Evolutionary conservation across 2,113 vertebrate species (phyloP).

Genomic region (Setophaga coronata): DNA sequence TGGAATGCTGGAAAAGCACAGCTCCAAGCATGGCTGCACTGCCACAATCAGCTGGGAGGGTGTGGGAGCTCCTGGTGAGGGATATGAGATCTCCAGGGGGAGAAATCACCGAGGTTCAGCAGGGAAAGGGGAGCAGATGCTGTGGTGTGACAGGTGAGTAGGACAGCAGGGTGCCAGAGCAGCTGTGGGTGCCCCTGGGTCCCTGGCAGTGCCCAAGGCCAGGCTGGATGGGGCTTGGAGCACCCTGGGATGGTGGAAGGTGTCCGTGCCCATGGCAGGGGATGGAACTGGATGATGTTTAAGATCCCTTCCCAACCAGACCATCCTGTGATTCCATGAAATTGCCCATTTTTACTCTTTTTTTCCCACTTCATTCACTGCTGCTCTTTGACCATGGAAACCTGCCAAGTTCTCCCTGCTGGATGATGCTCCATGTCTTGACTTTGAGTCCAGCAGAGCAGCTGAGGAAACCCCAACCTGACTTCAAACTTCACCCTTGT

Average conservation of each 20-base stretch:
- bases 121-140: not conserved
- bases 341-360: not conserved
- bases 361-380: not conserved
- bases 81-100: not conserved
- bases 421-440: fast-evolving
- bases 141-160: fast-evolving
- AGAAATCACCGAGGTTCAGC: fast-evolving
- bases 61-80: not conserved
- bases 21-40: fast-evolving
- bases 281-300: fast-evolving
- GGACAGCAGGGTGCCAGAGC: not conserved
- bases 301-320: not conserved
- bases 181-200: not conserved
- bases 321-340: not conserved
- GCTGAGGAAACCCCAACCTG: not conserved
- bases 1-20: not conserved
- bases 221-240: fast-evolving
- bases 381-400: not conserved
- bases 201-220: not conserved
- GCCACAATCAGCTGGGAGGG: fast-evolving
- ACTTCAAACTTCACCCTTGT: not conserved
- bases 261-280: not conserved
- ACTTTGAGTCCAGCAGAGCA: not conserved
- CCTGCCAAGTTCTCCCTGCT: fast-evolving
- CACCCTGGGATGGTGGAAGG: fast-evolving